These are phyloP conservation scores for Limnephilus rhombicus DNA, from an alignment of 2,888 invertebrate genomes.

Conservation along the genomic window DNA sequence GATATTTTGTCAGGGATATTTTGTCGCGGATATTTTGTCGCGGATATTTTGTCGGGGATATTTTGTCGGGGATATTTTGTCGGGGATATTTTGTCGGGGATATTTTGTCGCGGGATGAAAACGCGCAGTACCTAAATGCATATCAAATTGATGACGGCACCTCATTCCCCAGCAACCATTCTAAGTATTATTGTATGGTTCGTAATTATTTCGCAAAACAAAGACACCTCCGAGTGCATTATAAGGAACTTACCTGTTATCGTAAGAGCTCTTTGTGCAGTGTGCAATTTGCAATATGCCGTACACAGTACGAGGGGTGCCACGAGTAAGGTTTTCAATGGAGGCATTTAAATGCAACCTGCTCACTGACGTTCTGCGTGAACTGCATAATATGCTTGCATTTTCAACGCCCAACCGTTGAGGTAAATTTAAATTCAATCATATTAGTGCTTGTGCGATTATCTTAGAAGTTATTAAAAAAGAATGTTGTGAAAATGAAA, in stretches of 20 bases:
- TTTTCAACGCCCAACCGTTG: neutral
- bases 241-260: neutral
- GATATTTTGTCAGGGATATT: too few species aligned
- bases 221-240: neutral
- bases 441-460: neutral
- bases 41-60: too few species aligned
- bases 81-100: too few species aligned
- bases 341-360: neutral
- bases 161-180: too few species aligned
- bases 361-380: neutral
- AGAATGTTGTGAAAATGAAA: too few species aligned
- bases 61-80: too few species aligned
- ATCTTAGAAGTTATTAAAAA: too few species aligned
- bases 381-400: neutral
- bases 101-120: too few species aligned
- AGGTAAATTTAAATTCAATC: neutral
- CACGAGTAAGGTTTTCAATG: neutral
- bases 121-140: neutral
- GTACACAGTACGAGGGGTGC: too few species aligned
- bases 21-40: too few species aligned
- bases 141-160: neutral
- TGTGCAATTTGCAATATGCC: neutral
- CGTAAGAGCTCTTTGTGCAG: neutral
- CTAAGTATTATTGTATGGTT: too few species aligned
- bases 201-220: neutral